Evolutionary conservation across 2,888 invertebrate species (phyloP).

Genomic region (Ormyrus pomaceus): DNA sequence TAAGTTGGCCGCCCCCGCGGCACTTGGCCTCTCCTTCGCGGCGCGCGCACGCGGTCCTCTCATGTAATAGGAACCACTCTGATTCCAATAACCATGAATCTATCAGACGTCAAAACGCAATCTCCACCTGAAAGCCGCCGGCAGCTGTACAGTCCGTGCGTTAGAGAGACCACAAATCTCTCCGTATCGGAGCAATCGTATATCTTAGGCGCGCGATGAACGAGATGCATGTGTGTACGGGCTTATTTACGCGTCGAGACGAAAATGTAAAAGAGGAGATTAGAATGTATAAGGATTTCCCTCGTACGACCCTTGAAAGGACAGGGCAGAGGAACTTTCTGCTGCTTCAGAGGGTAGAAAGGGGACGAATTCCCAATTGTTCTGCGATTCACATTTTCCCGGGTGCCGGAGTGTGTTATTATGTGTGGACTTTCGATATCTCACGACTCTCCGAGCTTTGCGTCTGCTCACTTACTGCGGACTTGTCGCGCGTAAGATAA

Average conservation of each 20-base stretch:
- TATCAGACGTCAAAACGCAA: constrained; percentile 86
- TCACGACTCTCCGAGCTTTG: neutral
- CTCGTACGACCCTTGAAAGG: no score
- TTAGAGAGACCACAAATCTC: constrained; percentile 69
- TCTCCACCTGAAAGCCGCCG: constrained; percentile 78
- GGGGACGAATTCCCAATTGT: constrained; percentile 42
- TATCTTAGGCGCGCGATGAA: constrained; percentile 59
- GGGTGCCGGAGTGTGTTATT: neutral
- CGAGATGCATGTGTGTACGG: neutral
- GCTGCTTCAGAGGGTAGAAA: constrained; percentile 1
- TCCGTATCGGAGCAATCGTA: constrained; percentile 64
- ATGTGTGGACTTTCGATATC: constrained; percentile 41
- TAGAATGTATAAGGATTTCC: constrained; percentile 22
- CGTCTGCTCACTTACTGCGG: constrained; percentile 2
- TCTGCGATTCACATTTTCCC: constrained; percentile 22
- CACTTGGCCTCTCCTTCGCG: constrained; percentile 5
- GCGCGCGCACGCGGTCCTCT: constrained; percentile 52
- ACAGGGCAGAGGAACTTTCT: neutral
- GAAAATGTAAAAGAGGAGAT: constrained; percentile 63
- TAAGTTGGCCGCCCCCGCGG: constrained; percentile 60
- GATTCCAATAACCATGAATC: constrained; percentile 89
- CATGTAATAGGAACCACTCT: constrained; percentile 72
- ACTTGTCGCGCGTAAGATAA: neutral
- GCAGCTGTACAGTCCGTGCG: constrained; percentile 65
- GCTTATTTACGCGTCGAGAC: constrained; percentile 47